Evolutionary conservation across 2,888 invertebrate species (phyloP).

Genomic region (Apamea sordens): DNA sequence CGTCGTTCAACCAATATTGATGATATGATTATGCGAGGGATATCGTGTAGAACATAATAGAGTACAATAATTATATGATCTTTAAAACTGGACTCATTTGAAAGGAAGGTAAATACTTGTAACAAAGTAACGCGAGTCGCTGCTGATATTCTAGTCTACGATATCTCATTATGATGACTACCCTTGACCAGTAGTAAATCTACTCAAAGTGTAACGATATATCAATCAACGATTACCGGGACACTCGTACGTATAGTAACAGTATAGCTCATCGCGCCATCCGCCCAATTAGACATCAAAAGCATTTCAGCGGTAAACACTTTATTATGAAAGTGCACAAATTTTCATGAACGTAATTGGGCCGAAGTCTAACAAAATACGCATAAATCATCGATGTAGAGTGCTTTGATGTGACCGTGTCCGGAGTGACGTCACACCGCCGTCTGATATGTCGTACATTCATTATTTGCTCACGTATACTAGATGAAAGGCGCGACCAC

Average conservation of each 20-base stretch:
- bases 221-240: conserved; percentile 81
- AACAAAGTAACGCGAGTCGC: conserved; percentile 31
- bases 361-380: conserved; percentile 85
- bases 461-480: conserved; percentile 89
- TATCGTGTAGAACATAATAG: neutral
- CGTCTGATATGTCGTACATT: conserved; percentile 87
- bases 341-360: conserved; percentile 87
- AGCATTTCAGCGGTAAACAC: conserved; percentile 81
- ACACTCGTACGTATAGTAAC: conserved; percentile 69
- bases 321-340: conserved; percentile 87
- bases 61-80: neutral
- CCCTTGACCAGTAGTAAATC: conserved; percentile 63
- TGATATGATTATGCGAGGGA: neutral
- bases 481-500: conserved; percentile 88
- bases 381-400: conserved; percentile 85
- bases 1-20: neutral
- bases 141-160: conserved; percentile 39
- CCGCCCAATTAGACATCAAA: conserved; percentile 88
- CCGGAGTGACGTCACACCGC: conserved; percentile 85
- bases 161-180: conserved; percentile 58
- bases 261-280: conserved; percentile 71
- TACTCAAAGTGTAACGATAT: conserved; percentile 71
- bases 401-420: conserved; percentile 88
- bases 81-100: neutral
- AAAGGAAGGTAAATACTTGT: neutral